Base-by-base conservation (phyloP, 2,113 vertebrate genomes). In the Serilophus lunatus region DNA sequence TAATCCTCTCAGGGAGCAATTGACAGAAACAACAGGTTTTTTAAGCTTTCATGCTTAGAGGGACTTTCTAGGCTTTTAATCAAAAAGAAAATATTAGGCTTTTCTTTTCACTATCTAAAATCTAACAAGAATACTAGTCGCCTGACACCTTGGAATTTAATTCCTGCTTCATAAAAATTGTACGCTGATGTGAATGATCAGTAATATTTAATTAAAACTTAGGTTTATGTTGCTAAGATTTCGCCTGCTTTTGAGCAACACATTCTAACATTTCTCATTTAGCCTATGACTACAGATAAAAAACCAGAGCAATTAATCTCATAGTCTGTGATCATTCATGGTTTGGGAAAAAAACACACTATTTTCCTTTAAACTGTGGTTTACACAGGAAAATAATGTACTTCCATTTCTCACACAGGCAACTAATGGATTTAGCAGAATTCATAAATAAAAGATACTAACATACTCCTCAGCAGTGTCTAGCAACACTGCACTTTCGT, bases 1-100 rank as follows among this genome's bases (percentile, higher is more conserved):
- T 97, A 97, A 98, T 97, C 97, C 96, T 97, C 94, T 97, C 93
- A 96, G 85, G 88, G 93, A 98, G 95, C 95, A 96, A 98, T 91
- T 97, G 96, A 97, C 95, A 97, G 92, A 92, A 97, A 94, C 74
- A 89, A 93, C 88, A 92, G 23, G 10, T 93, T 96, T 95, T 94
- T 91, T 93, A 96, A 96, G 96, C 95, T 96, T 97, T 96, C 87
- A 82, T 91, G 91, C 92, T 97, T 94, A 97, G 49, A 96, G 81
- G 79, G 89, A 86, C 93, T 95, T 97, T 97, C 86, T 84, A 94
- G 88, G 90, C 88, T 95, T 94, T 96, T 96, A 96, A 97, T 97
- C 82, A 93, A 45, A 92, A 96, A 53, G 64, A 88, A 96, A 90
- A 90, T 90, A 77, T 53, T 81, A 80, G 68, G 75, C 47, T 95